A percentile compares a stretch with the other conserved stretches of the same genome.
phyloP scores from a whole-genome alignment of 2,888 invertebrate genomes.

The Zaprionus bogoriensis region DNA sequence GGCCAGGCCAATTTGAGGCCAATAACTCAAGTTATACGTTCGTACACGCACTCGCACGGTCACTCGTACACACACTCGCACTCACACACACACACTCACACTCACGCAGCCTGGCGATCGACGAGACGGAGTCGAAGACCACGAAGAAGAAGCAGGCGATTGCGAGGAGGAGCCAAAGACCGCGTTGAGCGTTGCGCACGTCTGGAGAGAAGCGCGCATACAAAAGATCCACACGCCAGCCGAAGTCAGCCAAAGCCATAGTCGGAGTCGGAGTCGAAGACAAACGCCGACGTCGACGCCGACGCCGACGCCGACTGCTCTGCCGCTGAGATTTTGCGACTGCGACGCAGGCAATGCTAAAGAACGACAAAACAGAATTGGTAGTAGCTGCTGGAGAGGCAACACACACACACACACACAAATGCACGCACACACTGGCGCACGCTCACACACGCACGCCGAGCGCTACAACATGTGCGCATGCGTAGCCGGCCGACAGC shows the following conservation, averaged over 20 bases:
- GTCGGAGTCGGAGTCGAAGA: constrained; percentile 36
- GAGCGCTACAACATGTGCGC: constrained; percentile 65
- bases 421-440: constrained; percentile 8
- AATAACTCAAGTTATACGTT: constrained; percentile 45
- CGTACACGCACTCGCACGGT: constrained; percentile 29
- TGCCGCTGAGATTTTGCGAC: constrained; percentile 62
- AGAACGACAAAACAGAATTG: constrained; percentile 61
- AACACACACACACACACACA: constrained; percentile 24
- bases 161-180: constrained; percentile 62
- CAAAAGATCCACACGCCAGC: constrained; percentile 73
- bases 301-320: neutral
- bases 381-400: constrained; percentile 35
- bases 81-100: constrained; percentile 14
- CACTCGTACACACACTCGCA: constrained; percentile 27
- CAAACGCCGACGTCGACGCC: constrained; percentile 17
- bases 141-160: constrained; percentile 35
- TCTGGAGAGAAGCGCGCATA: constrained; percentile 72
- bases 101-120: constrained; percentile 32
- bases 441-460: constrained; percentile 13
- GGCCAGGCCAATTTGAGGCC: constrained; percentile 51
- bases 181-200: constrained; percentile 71
- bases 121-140: neutral
- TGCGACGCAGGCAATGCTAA: constrained; percentile 18
- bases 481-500: constrained; percentile 58
- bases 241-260: constrained; percentile 54